Conservation (phyloP, 2,888 invertebrate species). For the Pandemis corylana region DNA sequence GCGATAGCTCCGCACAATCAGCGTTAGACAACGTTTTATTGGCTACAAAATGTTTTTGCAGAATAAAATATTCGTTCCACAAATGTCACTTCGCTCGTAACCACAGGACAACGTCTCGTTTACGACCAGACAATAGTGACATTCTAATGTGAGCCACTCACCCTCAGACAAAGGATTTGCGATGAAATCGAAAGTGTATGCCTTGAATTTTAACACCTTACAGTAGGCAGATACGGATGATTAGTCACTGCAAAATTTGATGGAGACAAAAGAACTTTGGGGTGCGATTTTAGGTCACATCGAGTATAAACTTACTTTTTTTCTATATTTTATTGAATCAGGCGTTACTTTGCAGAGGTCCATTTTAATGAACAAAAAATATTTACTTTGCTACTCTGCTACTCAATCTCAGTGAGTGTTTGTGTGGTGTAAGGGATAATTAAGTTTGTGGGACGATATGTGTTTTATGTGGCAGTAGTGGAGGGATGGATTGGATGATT, state of each 20-base stretch:
- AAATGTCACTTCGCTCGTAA: conserved; percentile 22
- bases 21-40: too few relatives aligned
- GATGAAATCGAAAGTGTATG: conserved; percentile 67
- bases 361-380: too few relatives aligned
- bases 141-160: conserved; percentile 59
- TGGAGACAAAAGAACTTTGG: background rate
- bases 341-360: too few relatives aligned
- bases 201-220: conserved; percentile 71
- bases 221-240: background rate
- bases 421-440: too few relatives aligned
- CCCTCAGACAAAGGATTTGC: conserved; percentile 70
- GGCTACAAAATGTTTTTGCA: background rate
- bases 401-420: too few relatives aligned
- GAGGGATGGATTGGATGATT: too few relatives aligned
- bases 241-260: conserved; percentile 1
- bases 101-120: conserved; percentile 13
- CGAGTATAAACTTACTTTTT: background rate
- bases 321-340: too few relatives aligned
- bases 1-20: too few relatives aligned
- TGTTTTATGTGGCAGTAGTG: too few relatives aligned
- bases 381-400: too few relatives aligned
- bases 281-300: background rate
- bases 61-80: background rate
- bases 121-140: conserved; percentile 44
- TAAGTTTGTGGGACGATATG: too few relatives aligned